Percentiles rank a stretch among this genome's conserved stretches.
phyloP scores from a whole-genome alignment of 2,888 invertebrate genomes.

The Mesorhabditis belari region DNA sequence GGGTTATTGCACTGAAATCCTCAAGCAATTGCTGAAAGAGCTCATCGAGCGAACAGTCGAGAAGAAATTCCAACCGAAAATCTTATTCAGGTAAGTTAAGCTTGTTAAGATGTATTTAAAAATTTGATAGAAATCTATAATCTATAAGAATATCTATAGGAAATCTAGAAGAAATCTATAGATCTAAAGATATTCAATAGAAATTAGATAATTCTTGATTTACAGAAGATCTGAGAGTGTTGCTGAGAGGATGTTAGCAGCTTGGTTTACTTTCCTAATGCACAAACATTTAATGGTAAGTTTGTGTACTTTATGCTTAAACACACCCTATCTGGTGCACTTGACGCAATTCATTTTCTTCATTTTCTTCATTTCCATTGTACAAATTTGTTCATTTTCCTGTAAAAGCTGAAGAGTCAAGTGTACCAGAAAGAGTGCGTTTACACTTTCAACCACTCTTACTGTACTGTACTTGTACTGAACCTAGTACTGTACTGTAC shows the following conservation, averaged over 20 bases:
- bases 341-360: too few relatives aligned
- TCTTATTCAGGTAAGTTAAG: constrained; percentile 46
- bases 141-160: too few relatives aligned
- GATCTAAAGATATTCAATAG: too few relatives aligned
- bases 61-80: constrained; percentile 63
- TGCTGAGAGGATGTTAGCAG: constrained; percentile 97
- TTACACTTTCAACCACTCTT: too few relatives aligned
- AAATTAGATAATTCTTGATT: not conserved
- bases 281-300: constrained; percentile 79
- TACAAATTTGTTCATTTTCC: too few relatives aligned
- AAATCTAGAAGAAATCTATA: too few relatives aligned
- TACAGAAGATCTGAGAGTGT: constrained; percentile 79
- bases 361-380: too few relatives aligned
- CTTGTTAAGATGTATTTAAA: not conserved
- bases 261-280: constrained; percentile 97
- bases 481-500: too few relatives aligned
- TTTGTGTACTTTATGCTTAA: not conserved
- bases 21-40: constrained; percentile 91
- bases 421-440: too few relatives aligned
- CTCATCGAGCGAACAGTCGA: constrained; percentile 97
- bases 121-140: not conserved
- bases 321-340: too few relatives aligned
- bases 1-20: constrained; percentile 97
- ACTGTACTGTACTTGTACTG: too few relatives aligned
- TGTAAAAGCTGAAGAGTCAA: too few relatives aligned